These are phyloP conservation scores for Microtus obscurus DNA, from an alignment of 2,797 vertebrate genomes.

Conservation along the genomic window DNA sequence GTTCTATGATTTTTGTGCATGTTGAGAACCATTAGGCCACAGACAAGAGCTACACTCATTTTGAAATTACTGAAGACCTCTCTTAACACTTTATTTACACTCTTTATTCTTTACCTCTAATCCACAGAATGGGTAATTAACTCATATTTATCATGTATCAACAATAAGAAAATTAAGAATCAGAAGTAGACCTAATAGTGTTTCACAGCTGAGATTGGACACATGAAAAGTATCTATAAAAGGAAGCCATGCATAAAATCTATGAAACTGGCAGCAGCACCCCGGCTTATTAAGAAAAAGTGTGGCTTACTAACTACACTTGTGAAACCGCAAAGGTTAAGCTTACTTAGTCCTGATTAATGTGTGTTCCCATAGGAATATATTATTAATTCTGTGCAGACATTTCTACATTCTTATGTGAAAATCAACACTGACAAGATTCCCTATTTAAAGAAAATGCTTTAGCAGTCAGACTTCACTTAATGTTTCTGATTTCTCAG, in stretches of 20 bases:
- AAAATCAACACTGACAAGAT: constrained; percentile 14
- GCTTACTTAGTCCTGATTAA: not conserved
- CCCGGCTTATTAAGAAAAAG: not conserved
- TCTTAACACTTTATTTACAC: not conserved
- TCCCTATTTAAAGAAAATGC: constrained; percentile 1
- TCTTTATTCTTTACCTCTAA: constrained; percentile 44
- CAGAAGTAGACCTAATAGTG: not conserved
- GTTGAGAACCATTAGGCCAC: not conserved
- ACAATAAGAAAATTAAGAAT: constrained; percentile 42
- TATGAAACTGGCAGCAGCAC: not conserved
- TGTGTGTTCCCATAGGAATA: not conserved
- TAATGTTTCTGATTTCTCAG: constrained; percentile 36
- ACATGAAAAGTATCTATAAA: constrained; percentile 42
- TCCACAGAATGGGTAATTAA: constrained; percentile 13
- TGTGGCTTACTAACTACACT: not conserved
- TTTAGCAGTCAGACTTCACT: constrained; percentile 30
- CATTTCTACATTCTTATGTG: constrained; percentile 10
- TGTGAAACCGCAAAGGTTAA: not conserved
- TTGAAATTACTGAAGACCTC: not conserved
- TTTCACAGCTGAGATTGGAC: constrained; percentile 50
- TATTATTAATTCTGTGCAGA: constrained; percentile 12
- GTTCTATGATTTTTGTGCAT: constrained; percentile 37
- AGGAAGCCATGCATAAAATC: constrained; percentile 2
- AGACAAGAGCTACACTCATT: constrained; percentile 40
- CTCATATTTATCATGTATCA: constrained; percentile 37